phyloP scores from a whole-genome alignment of 2,797 vertebrate genomes.

The Cossypha polioptera region DNA sequence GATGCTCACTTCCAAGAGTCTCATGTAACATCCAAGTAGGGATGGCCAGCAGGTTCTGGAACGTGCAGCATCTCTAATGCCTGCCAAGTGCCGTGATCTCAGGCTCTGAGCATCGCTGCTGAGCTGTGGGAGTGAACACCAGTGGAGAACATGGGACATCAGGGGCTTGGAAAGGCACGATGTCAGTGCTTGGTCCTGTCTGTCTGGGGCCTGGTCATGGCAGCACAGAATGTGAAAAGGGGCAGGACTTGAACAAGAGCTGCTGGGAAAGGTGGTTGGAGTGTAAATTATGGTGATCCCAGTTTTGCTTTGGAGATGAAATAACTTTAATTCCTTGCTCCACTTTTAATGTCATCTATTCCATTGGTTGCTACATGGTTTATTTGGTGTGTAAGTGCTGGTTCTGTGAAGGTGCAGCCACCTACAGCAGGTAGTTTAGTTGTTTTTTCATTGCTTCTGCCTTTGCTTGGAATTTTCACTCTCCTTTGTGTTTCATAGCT shows the following conservation, averaged over 20 bases:
- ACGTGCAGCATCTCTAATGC: neutral
- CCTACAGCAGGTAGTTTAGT: neutral
- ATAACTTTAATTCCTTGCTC: neutral
- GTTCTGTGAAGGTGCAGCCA: neutral
- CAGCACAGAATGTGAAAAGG: neutral
- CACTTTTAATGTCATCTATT: neutral
- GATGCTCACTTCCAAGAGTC: neutral
- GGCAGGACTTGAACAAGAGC: neutral
- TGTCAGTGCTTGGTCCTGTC: neutral
- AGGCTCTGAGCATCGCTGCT: neutral
- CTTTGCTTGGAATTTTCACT: neutral
- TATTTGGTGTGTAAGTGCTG: neutral
- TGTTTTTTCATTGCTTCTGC: neutral
- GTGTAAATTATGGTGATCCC: neutral
- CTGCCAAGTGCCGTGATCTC: neutral
- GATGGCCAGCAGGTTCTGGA: neutral
- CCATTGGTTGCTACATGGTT: neutral
- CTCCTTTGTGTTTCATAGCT: neutral
- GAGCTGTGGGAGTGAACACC: neutral
- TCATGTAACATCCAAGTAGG: neutral
- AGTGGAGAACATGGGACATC: neutral
- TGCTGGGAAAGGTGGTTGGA: neutral
- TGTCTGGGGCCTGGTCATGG: neutral
- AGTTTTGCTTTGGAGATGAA: neutral
- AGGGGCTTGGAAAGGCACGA: neutral